phyloP scores from a whole-genome alignment of 2,888 invertebrate species.

The Octonoba sinensis region DNA sequence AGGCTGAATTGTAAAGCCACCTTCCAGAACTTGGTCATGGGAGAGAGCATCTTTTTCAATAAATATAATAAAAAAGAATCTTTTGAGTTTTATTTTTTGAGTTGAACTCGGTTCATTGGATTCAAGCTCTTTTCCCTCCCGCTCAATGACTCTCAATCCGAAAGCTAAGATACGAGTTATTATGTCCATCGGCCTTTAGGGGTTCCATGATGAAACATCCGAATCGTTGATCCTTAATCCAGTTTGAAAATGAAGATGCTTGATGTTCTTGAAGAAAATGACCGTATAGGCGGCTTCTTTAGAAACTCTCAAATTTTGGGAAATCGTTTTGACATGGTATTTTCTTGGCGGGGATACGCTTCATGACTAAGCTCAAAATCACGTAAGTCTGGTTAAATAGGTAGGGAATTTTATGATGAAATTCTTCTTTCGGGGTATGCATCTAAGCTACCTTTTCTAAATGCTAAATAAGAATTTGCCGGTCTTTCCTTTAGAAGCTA shows the following conservation, averaged over 20 bases:
- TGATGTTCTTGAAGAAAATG: slow-evolving; percentile 53
- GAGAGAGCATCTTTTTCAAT: slow-evolving; percentile 56
- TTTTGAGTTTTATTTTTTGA: slow-evolving; percentile 9
- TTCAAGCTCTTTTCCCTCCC: slow-evolving; percentile 20
- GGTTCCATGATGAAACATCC: slow-evolving; percentile 43
- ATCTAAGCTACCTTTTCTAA: too few relatives aligned
- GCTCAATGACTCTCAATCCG: slow-evolving; percentile 43
- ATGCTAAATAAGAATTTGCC: too few relatives aligned
- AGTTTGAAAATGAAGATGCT: slow-evolving; percentile 60
- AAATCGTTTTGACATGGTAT: slow-evolving; percentile 61
- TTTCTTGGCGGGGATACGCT: slow-evolving; percentile 23
- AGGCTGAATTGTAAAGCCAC: slow-evolving; percentile 58
- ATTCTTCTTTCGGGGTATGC: too few relatives aligned
- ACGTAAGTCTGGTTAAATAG: background rate
- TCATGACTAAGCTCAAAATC: slow-evolving; percentile 52
- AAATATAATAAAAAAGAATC: slow-evolving; percentile 31
- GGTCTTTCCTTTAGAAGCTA: too few relatives aligned
- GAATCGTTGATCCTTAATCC: slow-evolving; percentile 55
- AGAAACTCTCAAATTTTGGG: slow-evolving; percentile 34
- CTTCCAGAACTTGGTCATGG: slow-evolving; percentile 20
- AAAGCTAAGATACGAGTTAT: slow-evolving; percentile 46
- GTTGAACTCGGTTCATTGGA: slow-evolving; percentile 37
- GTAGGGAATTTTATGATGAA: too few relatives aligned
- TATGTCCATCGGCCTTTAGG: slow-evolving; percentile 27
- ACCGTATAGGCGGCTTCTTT: slow-evolving; percentile 43